A percentile compares a stretch with the other conserved stretches of the same genome.
These are phyloP conservation scores for Crotalus horridus DNA, from an alignment of 2,113 vertebrate genomes.

Conservation along the genomic window DNA sequence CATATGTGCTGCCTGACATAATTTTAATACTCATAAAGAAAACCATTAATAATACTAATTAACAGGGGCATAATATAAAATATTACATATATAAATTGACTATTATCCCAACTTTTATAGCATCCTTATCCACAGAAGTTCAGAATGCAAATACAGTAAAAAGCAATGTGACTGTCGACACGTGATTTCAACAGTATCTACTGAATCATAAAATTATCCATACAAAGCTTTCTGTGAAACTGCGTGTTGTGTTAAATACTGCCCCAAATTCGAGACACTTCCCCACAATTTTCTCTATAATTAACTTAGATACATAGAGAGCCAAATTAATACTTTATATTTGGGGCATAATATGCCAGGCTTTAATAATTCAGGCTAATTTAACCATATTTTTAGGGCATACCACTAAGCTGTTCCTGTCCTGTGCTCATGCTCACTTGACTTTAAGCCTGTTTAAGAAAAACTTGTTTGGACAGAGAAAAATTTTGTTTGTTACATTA, in stretches of 20 bases:
- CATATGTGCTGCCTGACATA: constrained; percentile 9
- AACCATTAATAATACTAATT: constrained; percentile 11
- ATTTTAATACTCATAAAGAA: constrained; percentile 14
- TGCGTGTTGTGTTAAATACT: background rate
- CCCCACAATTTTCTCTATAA: background rate
- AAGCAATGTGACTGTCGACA: background rate
- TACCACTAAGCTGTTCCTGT: background rate
- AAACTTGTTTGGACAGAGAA: background rate
- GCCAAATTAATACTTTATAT: background rate
- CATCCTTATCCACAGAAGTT: constrained; percentile 9
- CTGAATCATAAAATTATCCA: constrained; percentile 1
- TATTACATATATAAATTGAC: constrained; percentile 19
- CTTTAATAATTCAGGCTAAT: background rate
- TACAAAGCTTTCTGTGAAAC: background rate
- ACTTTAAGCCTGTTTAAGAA: background rate
- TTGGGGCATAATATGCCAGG: background rate
- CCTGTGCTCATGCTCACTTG: background rate
- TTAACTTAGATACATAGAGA: background rate
- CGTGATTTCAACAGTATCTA: background rate
- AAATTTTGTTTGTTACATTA: background rate
- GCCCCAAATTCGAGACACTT: background rate
- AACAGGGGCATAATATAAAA: constrained; percentile 1
- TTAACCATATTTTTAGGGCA: background rate
- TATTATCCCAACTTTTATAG: background rate
- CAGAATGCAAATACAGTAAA: constrained; percentile 21